Evolutionary conservation across 2,888 invertebrate genomes (phyloP), one percentile per base, ranked within the genome.

Genomic region (Strigamia maritima): DNA sequence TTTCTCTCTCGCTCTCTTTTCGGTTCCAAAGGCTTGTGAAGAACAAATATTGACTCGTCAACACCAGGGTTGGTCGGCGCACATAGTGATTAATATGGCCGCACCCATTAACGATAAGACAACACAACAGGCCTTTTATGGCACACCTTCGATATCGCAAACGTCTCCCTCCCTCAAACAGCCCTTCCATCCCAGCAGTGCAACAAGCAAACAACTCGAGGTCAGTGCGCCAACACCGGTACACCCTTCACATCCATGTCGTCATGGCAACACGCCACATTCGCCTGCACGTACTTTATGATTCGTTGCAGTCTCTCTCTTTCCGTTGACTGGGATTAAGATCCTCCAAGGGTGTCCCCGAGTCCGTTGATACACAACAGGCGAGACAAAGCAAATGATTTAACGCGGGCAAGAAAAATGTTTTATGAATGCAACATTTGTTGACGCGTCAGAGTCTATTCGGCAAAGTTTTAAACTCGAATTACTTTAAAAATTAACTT

Each of bases 41-140:
- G 60, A 60, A 60, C 60, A 60, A 60, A 60, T 60, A 60, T 60
- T 60, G 60, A 60, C 60, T 60, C 60, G 22, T 60, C 60, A 60
- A 24, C 60, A 60, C 60, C 60, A 22, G 22, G 19, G 22, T 60
- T 60, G 24, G 22, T 60, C 22, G 24, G 60, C 24, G 60, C 60
- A 24, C 60, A 8, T 60, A 60, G 60, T 60, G 60, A 60, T 60
- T 60, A 60, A 60, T 60, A 60, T 60, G 60, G 60, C 60, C 60
- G 60, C 60, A 60, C 60, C 60, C 60, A 60, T 60, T 60, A 60
- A 60, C 60, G 60, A 24, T 60, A 22, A 60, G 60, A 60, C 60
- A 60, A 60, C 60, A 60, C 60, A 60, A 60, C 22, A 22, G 60
- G n/a, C 60, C n/a, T 60, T 60, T 60, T 60, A 60, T 60, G 60